phyloP scores from a whole-genome alignment of 2,888 invertebrate species.

The Athetis lepigone region DNA sequence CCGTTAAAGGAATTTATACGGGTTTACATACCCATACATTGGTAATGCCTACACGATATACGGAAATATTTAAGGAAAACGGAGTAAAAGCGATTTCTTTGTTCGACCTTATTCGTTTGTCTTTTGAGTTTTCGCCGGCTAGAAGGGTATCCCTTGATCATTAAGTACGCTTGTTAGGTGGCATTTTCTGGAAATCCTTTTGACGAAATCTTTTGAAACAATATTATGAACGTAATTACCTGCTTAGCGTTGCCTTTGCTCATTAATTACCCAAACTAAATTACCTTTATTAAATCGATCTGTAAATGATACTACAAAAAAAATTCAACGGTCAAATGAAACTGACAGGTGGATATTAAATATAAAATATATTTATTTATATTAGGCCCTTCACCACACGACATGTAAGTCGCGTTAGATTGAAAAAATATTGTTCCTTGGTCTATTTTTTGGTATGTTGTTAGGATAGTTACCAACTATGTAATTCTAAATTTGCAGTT shows the following conservation, averaged over 20 bases:
- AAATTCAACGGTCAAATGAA: too few relatives aligned
- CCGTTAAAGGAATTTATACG: constrained; percentile 58
- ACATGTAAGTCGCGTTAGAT: too few relatives aligned
- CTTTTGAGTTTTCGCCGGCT: constrained; percentile 81
- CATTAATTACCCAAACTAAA: constrained; percentile 39
- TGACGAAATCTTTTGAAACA: constrained; percentile 55
- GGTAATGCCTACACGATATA: constrained; percentile 58
- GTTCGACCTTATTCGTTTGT: constrained; percentile 79
- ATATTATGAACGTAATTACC: constrained; percentile 44
- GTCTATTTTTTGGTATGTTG: too few relatives aligned
- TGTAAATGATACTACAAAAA: background rate
- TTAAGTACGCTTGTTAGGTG: constrained; percentile 84
- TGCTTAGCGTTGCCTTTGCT: constrained; percentile 30
- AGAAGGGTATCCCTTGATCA: constrained; percentile 79
- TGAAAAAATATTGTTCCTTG: too few relatives aligned
- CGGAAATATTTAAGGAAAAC: constrained; percentile 75
- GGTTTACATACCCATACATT: constrained; percentile 48
- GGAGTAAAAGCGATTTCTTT: constrained; percentile 78
- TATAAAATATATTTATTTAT: too few relatives aligned
- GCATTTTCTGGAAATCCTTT: constrained; percentile 70
- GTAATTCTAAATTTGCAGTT: too few relatives aligned
- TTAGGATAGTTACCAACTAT: too few relatives aligned
- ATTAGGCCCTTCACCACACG: too few relatives aligned
- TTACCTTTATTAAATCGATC: background rate
- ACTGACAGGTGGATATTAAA: too few relatives aligned